phyloP scores from a whole-genome alignment of 2,113 vertebrate species.

The Deroptyus accipitrinus region DNA sequence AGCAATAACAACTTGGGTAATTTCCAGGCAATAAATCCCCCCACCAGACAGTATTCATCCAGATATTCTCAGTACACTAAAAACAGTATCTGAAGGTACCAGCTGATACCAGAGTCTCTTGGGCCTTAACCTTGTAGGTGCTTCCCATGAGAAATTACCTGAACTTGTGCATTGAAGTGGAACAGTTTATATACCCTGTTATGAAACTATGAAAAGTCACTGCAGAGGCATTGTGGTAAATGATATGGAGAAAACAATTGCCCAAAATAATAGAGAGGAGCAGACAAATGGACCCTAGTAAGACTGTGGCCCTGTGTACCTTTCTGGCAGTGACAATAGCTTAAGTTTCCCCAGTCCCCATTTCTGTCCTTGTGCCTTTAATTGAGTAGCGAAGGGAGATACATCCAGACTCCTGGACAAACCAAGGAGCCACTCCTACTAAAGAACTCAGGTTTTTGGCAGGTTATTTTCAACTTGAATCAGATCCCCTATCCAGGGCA shows the following conservation, averaged over 20 bases:
- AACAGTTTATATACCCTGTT: not conserved
- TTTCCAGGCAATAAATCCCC: not conserved
- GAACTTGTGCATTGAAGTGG: not conserved
- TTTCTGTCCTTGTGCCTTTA: not conserved
- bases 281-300: not conserved
- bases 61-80: not conserved
- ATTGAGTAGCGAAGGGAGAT: not conserved
- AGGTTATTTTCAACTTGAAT: not conserved
- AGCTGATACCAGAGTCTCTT: not conserved
- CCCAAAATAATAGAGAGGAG: not conserved
- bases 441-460: not conserved
- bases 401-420: not conserved
- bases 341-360: not conserved
- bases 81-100: not conserved
- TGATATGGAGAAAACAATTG: not conserved
- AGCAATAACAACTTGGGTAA: not conserved
- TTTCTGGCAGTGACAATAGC: not conserved
- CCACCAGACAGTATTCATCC: not conserved
- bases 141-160: not conserved
- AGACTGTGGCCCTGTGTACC: not conserved
- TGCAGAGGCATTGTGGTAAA: not conserved
- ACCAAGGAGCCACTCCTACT: not conserved
- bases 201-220: not conserved
- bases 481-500: not conserved
- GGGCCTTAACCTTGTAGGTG: not conserved